Evolutionary conservation across 1,140 invertebrate genomes (phyloP), one percentile per base, ranked within the genome.

Genomic region (Dufourea novaeangliae): DNA sequence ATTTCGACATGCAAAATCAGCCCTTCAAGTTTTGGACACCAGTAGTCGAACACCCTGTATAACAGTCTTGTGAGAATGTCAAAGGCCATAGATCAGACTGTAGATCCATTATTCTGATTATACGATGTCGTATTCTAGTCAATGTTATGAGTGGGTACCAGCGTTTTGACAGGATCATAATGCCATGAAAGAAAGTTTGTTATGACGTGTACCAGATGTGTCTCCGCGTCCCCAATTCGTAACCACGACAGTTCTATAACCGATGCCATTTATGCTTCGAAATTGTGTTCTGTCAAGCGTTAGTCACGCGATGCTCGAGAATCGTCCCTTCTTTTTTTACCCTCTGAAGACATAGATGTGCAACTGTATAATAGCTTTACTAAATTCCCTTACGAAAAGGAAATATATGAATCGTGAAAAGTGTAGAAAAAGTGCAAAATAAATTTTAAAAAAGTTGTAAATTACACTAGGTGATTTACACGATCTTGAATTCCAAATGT

Each of bases 251-350:
- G 32, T 17, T 73, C 34, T 57, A 44, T 57, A 20, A 29, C 37
- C 34, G 27, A 67, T 68, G 29, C 25, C 27, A 14, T 75, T 75
- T 68, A 20, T 34, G 25, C 25, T 39, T 68, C n/a, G 37, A 75
- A 68, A 57, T 67, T 4, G 25, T 32, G 50, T 64, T 29, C 25
- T 20, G 44, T 4, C 20, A 7, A 20, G 6, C 27, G 25, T 1
- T 32, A 5, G 34, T 75, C 72, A 75, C 37, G 50, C 62, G 12
- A 66, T 32, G 44, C 27, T 66, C 25, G 22, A 64, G 50, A 67
- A 75, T 57, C 46, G 72, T 52, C 68, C 68, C 72, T 39, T 67
- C 46, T 68, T n/a, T n/a, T n/a, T n/a, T n/a, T 67, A 56, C 46
- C 25, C 61, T 11, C n/a, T 8, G 25, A 74, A 39, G 61, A 56